Conservation (phyloP, 2,797 vertebrate genomes). For the Meda fulgida region DNA sequence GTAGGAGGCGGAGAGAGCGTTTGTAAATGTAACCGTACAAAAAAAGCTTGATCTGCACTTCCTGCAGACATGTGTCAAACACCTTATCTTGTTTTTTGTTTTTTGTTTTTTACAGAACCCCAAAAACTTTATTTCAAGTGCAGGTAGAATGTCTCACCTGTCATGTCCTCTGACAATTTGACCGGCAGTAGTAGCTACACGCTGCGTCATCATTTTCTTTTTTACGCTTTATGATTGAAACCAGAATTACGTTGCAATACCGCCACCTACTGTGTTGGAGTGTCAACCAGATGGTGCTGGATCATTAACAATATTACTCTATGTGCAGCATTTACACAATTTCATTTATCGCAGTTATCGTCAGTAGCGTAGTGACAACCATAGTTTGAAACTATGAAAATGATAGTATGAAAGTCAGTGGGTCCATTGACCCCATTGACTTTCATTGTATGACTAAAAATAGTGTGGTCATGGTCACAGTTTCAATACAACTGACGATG, state of each 20-base stretch:
- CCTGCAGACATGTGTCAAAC: background rate
- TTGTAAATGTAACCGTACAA: background rate
- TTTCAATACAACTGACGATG: background rate
- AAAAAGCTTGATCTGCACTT: background rate
- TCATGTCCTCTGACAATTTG: background rate
- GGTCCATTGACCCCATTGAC: background rate
- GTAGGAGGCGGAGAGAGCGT: background rate
- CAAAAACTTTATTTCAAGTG: background rate
- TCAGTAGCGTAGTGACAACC: background rate
- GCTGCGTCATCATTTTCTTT: background rate
- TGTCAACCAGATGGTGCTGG: background rate
- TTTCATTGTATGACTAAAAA: background rate
- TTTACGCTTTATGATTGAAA: background rate
- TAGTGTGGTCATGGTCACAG: background rate
- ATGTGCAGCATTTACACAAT: background rate
- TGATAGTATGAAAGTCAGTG: background rate
- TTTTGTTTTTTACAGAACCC: too few species aligned
- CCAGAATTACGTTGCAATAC: background rate
- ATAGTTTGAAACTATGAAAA: background rate
- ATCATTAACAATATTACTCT: background rate
- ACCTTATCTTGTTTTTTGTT: too few species aligned
- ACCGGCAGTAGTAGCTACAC: background rate
- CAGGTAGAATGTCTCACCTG: background rate
- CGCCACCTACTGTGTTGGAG: background rate
- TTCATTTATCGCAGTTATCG: background rate